Evolutionary conservation across 2,797 vertebrate genomes (phyloP).

Genomic region (Euthynnus affinis): DNA sequence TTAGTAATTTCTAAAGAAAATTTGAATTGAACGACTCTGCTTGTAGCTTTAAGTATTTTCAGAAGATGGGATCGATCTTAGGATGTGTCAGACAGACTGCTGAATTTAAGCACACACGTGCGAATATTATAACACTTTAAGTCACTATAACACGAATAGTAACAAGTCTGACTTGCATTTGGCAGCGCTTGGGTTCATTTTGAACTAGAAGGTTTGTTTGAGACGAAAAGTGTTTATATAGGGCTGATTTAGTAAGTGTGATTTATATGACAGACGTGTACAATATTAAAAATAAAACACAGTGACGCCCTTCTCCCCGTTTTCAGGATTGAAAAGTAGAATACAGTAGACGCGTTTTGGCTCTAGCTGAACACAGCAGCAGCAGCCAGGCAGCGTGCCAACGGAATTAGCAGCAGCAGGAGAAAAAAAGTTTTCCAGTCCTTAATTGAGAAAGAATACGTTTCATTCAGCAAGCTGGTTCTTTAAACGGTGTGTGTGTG

Average conservation of each 20-base stretch:
- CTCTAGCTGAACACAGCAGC: slow-evolving; percentile 42
- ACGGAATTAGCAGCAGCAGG: slow-evolving; percentile 61
- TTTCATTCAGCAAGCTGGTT: slow-evolving; percentile 74
- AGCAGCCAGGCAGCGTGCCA: slow-evolving; percentile 54
- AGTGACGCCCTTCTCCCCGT: neutral
- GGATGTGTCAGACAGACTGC: neutral
- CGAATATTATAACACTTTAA: neutral
- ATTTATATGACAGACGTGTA: slow-evolving; percentile 21
- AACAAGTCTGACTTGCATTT: neutral
- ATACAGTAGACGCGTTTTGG: slow-evolving; percentile 47
- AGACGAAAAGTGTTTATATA: neutral
- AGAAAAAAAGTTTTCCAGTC: slow-evolving; percentile 60
- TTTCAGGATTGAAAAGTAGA: slow-evolving; percentile 12
- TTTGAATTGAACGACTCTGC: neutral
- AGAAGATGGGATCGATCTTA: neutral
- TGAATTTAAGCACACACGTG: neutral
- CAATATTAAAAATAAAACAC: neutral
- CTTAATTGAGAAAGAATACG: slow-evolving; percentile 79
- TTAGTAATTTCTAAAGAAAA: neutral
- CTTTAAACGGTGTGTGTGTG: slow-evolving; percentile 62
- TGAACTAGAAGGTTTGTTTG: neutral
- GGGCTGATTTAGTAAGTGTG: slow-evolving; percentile 24
- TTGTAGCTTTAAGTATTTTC: neutral
- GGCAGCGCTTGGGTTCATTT: neutral
- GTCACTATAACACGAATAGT: neutral